Evolutionary conservation across 2,797 vertebrate genomes (phyloP), one percentile per base, ranked within the genome.

Genomic region (Sparus aurata): DNA sequence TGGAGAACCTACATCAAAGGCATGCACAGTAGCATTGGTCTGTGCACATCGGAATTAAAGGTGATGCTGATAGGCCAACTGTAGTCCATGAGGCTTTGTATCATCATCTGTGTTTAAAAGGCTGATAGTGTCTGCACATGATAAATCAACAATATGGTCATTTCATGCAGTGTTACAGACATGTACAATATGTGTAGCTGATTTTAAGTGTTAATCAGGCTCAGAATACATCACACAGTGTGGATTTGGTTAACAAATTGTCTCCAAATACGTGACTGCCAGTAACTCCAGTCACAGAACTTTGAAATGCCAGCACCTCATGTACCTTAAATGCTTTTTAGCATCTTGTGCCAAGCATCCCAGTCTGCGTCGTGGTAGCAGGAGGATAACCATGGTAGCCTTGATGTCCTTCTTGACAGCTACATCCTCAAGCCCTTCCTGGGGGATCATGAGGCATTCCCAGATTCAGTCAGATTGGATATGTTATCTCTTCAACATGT

Each of bases 1-100:
- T 58, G 43, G 67, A 72, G 45, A 71, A 57, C 60, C 64, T 15
- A 82, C 77, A 82, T 85, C 30, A 90, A 78, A 80, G 52, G 17
- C 63, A 43, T 11, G 41, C 69, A 61, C 58, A 67, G 34, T 45
- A 25, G 16, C 46, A 57, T 64, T 73, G 52, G 75, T 79, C 69
- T 41, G 20, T 62, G 57, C 13, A 18, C 52, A 60, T 75, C n/a
- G 74, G 75, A 58, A 60, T 83, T 61, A 9, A 65, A 30, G 47
- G 43, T 43, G 60, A 74, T 64, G 47, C 58, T 70, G 50, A 74
- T 85, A 55, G 61, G 53, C 41, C 59, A 52, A 55, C 20, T 57
- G 53, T 58, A 27, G 70, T 77, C 46, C 6, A 10, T 70, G 74
- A 68, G 49, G 47, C 57, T 65, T 57, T 71, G 79, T 69, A 57